phyloP scores from a whole-genome alignment of 2,113 vertebrate genomes.

The Sclerurus mexicanus region DNA sequence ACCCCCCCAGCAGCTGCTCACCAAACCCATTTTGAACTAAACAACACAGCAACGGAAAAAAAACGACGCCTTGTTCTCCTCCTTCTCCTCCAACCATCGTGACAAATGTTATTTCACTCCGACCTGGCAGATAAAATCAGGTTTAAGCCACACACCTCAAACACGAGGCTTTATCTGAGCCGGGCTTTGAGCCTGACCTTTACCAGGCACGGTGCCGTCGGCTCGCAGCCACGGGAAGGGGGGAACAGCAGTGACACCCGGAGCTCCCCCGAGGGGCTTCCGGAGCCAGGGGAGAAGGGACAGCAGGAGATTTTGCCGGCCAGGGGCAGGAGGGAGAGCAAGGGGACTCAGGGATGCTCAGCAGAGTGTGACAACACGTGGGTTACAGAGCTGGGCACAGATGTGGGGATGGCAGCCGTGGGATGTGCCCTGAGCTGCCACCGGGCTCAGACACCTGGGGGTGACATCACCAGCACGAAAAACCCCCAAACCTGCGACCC shows the following conservation, averaged over 20 bases:
- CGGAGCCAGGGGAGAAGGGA: neutral
- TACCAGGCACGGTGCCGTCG: neutral
- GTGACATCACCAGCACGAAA: conserved; percentile 16
- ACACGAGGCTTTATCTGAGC: conserved; percentile 14
- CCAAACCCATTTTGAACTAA: neutral
- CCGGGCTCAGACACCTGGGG: conserved; percentile 62
- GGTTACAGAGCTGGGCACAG: conserved; percentile 43
- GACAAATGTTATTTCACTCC: conserved; percentile 41
- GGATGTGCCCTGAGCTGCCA: conserved; percentile 35
- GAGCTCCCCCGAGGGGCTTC: neutral
- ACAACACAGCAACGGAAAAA: conserved; percentile 21
- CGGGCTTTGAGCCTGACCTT: conserved; percentile 71
- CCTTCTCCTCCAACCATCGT: conserved; percentile 23
- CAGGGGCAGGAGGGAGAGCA: neutral
- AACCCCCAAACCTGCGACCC: neutral
- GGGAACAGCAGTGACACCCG: neutral
- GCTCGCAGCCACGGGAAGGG: neutral
- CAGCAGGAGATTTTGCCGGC: neutral
- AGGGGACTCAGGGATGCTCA: neutral
- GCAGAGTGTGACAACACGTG: neutral
- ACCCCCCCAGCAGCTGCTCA: neutral
- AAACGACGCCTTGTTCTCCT: conserved; percentile 1
- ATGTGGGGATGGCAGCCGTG: conserved; percentile 43
- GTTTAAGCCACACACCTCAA: conserved; percentile 33
- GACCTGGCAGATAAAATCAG: conserved; percentile 72